These are phyloP conservation scores for Oxyruncus cristatus DNA, from an alignment of 2,113 vertebrate genomes.

Conservation along the genomic window DNA sequence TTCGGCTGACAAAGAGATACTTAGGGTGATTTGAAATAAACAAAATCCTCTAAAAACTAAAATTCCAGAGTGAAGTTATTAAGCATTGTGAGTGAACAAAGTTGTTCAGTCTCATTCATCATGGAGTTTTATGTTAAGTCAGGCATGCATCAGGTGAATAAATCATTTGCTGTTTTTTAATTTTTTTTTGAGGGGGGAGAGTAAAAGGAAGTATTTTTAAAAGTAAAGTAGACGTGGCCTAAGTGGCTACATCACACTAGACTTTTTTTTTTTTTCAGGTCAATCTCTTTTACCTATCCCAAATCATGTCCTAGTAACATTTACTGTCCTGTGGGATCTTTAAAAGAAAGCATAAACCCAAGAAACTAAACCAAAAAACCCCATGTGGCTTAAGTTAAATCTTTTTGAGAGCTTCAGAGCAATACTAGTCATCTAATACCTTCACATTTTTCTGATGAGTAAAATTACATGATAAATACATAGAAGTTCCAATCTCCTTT, in stretches of 20 bases:
- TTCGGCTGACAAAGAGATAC: background rate
- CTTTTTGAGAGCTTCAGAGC: background rate
- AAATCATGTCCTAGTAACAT: background rate
- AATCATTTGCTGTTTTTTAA: fast-evolving
- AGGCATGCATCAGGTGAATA: background rate
- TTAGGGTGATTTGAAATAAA: background rate
- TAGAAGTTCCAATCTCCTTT: background rate
- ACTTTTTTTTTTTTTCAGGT: background rate
- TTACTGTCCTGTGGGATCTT: background rate
- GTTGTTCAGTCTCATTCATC: background rate
- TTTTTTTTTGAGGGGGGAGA: fast-evolving
- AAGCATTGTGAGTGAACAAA: background rate
- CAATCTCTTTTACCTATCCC: background rate
- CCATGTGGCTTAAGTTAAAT: background rate
- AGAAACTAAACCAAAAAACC: background rate
- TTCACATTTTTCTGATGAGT: background rate
- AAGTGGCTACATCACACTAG: background rate
- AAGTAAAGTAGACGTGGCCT: background rate
- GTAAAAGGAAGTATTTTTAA: background rate
- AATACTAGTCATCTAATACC: background rate
- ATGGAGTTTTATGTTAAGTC: background rate
- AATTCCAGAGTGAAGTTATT: background rate
- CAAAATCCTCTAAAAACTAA: background rate
- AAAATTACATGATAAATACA: background rate
- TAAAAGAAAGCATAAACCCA: background rate